Evolutionary conservation across 2,113 vertebrate species (phyloP).

Genomic region (Pipa parva): DNA sequence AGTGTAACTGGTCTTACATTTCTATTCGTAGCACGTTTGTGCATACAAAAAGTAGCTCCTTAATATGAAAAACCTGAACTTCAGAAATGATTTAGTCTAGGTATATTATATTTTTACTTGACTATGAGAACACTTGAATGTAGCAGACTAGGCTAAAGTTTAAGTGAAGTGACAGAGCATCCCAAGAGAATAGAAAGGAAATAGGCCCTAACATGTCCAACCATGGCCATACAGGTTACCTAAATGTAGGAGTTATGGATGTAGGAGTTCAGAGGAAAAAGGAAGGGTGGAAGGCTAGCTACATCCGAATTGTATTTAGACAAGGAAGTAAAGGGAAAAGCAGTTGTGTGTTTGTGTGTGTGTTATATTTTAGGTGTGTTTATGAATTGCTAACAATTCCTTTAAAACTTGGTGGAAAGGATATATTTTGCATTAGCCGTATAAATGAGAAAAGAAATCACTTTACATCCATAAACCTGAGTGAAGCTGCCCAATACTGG

Average conservation of each 20-base stretch:
- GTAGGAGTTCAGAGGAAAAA: conserved; percentile 4
- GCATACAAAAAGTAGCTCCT: too few species aligned
- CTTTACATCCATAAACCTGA: too few species aligned
- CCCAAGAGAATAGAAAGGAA: conserved; percentile 20
- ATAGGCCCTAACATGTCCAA: not conserved
- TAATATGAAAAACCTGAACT: too few species aligned
- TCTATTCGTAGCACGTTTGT: too few species aligned
- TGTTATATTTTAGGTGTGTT: too few species aligned
- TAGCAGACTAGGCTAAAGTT: conserved; percentile 11
- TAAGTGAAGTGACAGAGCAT: conserved; percentile 5
- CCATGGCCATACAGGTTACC: conserved; percentile 10
- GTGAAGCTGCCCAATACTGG: too few species aligned
- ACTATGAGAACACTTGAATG: too few species aligned
- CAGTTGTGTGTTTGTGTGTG: conserved; percentile 10
- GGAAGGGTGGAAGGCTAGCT: conserved; percentile 27
- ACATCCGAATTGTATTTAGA: conserved; percentile 30
- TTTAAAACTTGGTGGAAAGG: not conserved
- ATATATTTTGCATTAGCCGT: not conserved
- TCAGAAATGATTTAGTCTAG: too few species aligned
- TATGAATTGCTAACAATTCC: not conserved
- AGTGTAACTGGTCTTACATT: too few species aligned
- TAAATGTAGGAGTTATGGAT: not conserved
- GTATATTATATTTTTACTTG: too few species aligned
- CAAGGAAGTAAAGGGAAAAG: not conserved
- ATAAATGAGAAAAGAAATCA: not conserved